Conservation (phyloP, 2,113 vertebrate genomes). For the Procavia capensis region DNA sequence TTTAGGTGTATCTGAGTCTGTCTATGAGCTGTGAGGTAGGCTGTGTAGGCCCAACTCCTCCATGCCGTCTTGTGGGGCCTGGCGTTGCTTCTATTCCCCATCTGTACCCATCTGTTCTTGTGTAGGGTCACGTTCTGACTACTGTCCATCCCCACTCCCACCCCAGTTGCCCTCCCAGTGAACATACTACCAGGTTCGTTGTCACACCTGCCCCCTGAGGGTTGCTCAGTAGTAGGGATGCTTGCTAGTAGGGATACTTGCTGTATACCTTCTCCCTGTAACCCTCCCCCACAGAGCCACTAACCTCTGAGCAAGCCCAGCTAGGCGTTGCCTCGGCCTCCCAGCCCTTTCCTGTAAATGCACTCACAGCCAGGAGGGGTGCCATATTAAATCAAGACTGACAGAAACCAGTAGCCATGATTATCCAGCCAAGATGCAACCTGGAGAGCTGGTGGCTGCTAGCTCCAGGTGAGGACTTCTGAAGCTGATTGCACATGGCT, state of each 20-base stretch:
- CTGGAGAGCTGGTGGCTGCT: constrained; percentile 50
- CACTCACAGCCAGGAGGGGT: constrained; percentile 72
- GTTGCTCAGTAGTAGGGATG: background rate
- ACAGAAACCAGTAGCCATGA: constrained; percentile 61
- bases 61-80: background rate
- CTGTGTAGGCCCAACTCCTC: background rate
- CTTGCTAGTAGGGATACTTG: constrained; percentile 32
- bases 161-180: background rate
- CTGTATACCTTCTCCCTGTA: constrained; percentile 23
- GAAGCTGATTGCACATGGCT: constrained; percentile 50
- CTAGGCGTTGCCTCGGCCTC: constrained; percentile 2
- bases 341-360: constrained; percentile 73
- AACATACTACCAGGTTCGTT: constrained; percentile 15
- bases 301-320: background rate
- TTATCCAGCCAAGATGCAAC: constrained; percentile 50
- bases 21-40: background rate
- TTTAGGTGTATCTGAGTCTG: background rate
- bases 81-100: constrained; percentile 4
- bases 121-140: background rate
- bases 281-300: background rate
- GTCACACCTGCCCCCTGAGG: constrained; percentile 17
- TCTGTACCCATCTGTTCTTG: background rate
- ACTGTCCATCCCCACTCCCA: background rate
- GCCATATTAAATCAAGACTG: constrained; percentile 73
- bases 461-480: constrained; percentile 69